Percentiles rank a stretch among this genome's conserved stretches.
These are phyloP conservation scores for Chauna torquata DNA, from an alignment of 2,113 vertebrate species.

Conservation along the genomic window DNA sequence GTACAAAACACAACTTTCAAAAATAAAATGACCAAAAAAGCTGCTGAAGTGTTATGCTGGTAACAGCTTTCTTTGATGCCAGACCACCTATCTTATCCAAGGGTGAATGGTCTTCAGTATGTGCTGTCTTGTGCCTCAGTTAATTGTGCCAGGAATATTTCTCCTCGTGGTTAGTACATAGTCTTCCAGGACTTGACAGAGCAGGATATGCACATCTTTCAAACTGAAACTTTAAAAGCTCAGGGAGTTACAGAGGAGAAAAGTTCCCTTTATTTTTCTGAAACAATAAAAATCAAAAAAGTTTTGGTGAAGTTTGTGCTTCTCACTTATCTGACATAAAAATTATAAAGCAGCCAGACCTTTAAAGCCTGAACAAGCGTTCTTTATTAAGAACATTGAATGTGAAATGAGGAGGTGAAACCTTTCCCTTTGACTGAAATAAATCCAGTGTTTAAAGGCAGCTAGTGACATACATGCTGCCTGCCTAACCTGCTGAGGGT, in stretches of 20 bases:
- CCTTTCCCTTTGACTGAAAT: background rate
- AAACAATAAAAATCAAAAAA: background rate
- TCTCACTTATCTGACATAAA: background rate
- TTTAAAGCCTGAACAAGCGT: constrained; percentile 11
- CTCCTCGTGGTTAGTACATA: rapidly evolving
- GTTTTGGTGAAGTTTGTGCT: background rate
- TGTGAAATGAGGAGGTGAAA: background rate
- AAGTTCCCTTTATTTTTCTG: background rate
- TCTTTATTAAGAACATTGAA: constrained; percentile 49
- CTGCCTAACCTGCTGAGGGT: background rate
- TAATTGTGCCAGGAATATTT: background rate
- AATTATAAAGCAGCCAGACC: constrained; percentile 1
- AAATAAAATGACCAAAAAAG: constrained; percentile 70
- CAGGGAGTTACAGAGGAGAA: background rate
- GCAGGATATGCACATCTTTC: background rate
- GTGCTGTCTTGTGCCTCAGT: background rate
- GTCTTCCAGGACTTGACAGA: background rate
- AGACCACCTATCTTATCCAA: background rate
- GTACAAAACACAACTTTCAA: constrained; percentile 74
- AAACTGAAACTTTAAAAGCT: background rate
- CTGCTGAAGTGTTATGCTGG: background rate
- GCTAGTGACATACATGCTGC: background rate
- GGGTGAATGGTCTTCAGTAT: background rate
- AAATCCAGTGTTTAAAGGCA: background rate
- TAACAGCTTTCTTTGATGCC: background rate